Conservation (phyloP, 1,140 invertebrate genomes). For the Dreissena rostriformis region DNA sequence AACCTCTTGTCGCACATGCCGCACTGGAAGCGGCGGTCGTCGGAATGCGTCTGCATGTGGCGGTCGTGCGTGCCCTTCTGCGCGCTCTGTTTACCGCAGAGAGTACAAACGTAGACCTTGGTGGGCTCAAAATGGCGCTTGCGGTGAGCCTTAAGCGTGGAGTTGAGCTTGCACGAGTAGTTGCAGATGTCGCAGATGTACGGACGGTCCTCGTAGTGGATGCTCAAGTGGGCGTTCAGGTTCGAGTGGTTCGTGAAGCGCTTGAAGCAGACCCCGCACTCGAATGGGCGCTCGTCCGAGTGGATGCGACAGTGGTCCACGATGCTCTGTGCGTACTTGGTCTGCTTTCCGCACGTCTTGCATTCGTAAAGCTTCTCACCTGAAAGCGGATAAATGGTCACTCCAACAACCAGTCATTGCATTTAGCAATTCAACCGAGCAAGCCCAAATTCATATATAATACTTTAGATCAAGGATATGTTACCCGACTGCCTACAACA, state of each 20-base stretch:
- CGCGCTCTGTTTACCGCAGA: background rate
- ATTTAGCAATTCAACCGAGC: too few species aligned
- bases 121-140: background rate
- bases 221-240: background rate
- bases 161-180: background rate
- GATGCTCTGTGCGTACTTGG: background rate
- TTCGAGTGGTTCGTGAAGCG: slow-evolving; percentile 1
- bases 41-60: background rate
- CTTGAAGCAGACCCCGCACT: background rate
- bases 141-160: background rate
- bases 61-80: background rate
- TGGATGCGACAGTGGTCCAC: slow-evolving; percentile 1
- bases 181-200: background rate
- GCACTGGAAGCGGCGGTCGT: background rate
- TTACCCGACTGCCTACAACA: too few species aligned
- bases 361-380: background rate
- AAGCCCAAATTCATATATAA: too few species aligned
- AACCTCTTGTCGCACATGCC: background rate
- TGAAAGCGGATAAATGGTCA: background rate
- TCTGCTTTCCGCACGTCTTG: background rate
- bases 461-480: too few species aligned
- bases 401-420: too few species aligned
- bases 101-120: background rate
- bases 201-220: background rate
- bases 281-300: background rate